A percentile compares a stretch with the other conserved stretches of the same genome.
Conservation (phyloP, 2,888 invertebrate species). For the Limnephilus marmoratus region DNA sequence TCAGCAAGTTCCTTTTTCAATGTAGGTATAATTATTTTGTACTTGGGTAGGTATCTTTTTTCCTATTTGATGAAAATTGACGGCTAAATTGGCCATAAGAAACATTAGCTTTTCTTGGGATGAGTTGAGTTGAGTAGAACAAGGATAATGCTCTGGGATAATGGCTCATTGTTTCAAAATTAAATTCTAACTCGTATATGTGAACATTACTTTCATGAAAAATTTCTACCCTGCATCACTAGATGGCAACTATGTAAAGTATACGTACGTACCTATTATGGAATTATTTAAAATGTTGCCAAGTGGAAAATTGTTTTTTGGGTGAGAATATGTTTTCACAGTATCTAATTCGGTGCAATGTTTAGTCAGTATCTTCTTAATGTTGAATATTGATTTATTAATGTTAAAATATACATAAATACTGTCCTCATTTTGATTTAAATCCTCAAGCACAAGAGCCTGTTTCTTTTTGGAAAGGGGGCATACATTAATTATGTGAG, state of each 20-base stretch:
- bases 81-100: neutral
- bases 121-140: neutral
- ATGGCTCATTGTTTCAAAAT: neutral
- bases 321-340: neutral
- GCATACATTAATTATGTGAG: no score
- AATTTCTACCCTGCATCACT: neutral
- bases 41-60: neutral
- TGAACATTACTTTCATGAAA: neutral
- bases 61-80: neutral
- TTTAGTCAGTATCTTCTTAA: neutral
- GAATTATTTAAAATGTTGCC: neutral
- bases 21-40: neutral
- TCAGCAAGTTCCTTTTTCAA: no score
- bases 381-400: neutral
- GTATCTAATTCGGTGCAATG: neutral
- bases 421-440: neutral
- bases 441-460: neutral
- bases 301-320: neutral
- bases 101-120: neutral
- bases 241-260: neutral
- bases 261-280: neutral
- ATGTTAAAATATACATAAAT: neutral
- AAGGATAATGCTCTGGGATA: neutral
- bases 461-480: neutral
- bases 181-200: neutral